Base-by-base conservation (phyloP, 2,113 vertebrate species). In the Brienomyrus longianalis region DNA sequence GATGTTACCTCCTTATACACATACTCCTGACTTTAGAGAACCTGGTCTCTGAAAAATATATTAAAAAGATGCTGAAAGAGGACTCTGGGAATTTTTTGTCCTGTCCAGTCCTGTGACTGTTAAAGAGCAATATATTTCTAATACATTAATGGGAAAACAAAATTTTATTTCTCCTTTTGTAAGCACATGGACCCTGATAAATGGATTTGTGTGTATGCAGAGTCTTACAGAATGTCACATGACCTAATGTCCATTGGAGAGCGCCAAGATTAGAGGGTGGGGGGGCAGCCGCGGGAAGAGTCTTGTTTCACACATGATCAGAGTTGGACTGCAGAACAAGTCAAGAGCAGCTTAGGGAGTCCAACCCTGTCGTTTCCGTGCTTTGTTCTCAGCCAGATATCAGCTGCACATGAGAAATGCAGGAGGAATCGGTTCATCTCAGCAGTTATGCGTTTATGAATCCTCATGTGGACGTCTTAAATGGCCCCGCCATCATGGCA, bases 51-150 rank as follows among this genome's bases (percentile, higher is more conserved):
- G 45, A 84, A 43, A 48, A n/a, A 84, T 21, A 45, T 48, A 10
- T 45, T 0, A 23, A n/a, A 21, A 56, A 8, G 39, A n/a, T 86
- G 48, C 47, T 47, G 92, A 93, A 92, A 90, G 39, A 92, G 88
- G 91, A 83, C 39, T 52, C 47, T 51, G 50, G 27, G 50, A 19
- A 86, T 86, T 31, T 15, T 54, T 54, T 52, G 48, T 86, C 48
- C 11, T 27, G 39, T 39, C 39, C 39, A 39, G 39, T 39, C 2
- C 17, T 52, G 13, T 54, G 84, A 31, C 50, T 47, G 80, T 45
- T 83, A 35, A 54, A 86, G 48, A 52, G 50, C 27, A 86, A 39
- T 31, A 86, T 87, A 51, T 56, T 87, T 39, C 17, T 56, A 87
- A 56, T 87, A 21, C 48, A 87, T 56, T 27, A 23, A 86, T 54